Conservation (phyloP, 2,797 vertebrate genomes). For the Apodemus agrarius region DNA sequence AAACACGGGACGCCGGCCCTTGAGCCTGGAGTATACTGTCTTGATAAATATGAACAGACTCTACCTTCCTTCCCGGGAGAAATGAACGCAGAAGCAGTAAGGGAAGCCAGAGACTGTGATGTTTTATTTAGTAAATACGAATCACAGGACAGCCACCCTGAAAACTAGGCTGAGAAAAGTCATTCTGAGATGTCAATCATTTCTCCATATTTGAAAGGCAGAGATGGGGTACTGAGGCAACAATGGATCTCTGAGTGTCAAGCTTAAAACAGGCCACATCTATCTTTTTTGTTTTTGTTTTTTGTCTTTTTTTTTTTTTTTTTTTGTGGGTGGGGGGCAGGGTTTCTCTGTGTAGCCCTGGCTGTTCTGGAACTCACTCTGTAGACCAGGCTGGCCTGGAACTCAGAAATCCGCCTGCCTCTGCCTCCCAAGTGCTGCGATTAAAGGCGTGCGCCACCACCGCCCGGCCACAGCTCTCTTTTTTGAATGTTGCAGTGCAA, state of each 20-base stretch:
- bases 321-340: no score
- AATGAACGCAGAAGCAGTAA: neutral
- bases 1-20: neutral
- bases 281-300: neutral
- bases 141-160: neutral
- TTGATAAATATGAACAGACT: slow-evolving; percentile 20
- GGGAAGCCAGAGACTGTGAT: neutral
- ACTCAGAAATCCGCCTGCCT: no score
- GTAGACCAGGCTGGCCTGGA: no score
- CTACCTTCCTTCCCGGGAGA: neutral
- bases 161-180: slow-evolving; percentile 28
- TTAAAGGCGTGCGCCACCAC: no score
- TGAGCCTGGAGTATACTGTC: neutral
- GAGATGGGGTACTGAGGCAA: neutral
- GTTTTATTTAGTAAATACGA: slow-evolving; percentile 52
- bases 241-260: neutral
- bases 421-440: no score
- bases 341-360: no score
- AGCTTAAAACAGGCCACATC: neutral
- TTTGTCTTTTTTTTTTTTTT: no score
- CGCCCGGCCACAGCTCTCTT: neutral
- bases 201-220: slow-evolving; percentile 41
- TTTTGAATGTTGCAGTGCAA: slow-evolving; percentile 31
- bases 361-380: no score
- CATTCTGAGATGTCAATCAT: neutral